Evolutionary conservation across 2,797 vertebrate genomes (phyloP), one percentile per base, ranked within the genome.

Genomic region (Liparis tanakae): DNA sequence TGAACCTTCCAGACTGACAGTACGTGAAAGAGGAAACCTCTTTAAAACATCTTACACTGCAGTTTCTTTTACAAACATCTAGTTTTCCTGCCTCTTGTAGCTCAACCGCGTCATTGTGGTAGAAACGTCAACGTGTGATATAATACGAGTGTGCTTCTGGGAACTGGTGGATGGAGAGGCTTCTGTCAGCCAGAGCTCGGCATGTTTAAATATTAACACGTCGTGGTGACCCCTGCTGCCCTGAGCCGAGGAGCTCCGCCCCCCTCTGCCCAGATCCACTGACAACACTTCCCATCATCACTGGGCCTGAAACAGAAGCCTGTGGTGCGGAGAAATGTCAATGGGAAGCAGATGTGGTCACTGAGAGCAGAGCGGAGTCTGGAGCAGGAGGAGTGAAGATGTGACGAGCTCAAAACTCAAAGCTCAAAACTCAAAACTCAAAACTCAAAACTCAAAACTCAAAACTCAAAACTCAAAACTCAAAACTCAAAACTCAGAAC

Each of bases 291-390:
- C 85, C 84, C 78, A 79, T 90, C 87, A 87, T 85, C 88, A 79
- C 77, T 70, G 30, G 64, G 72, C 79, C 70, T 85, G 70, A 90
- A 89, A 89, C 84, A 91, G 88, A 90, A 88, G 81, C 81, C 78
- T 89, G 81, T 53, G 82, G 89, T 87, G 72, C 60, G 56, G 80
- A 79, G 25, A 89, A 91, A 83, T 82, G 79, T 58, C 87, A 90
- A 92, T 62, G 59, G 41, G 61, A 90, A 91, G 74, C 93, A 93
- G 91, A 94, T 93, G 90, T 91, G 85, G 78, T 70, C 67, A 78
- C 56, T 64, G 74, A 67, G 70, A 72, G 67, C 56, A 7, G 55
- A 14, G 48, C 56, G 67, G 25, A 41, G 69, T 67, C 20, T 60
- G 81, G 79, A 85, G 81, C 36, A 33, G 13, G 61, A 83, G 74